Percentiles rank a stretch among this genome's conserved stretches.
These are phyloP conservation scores for Nothoprocta perdicaria DNA, from an alignment of 2,113 vertebrate species.

Conservation along the genomic window DNA sequence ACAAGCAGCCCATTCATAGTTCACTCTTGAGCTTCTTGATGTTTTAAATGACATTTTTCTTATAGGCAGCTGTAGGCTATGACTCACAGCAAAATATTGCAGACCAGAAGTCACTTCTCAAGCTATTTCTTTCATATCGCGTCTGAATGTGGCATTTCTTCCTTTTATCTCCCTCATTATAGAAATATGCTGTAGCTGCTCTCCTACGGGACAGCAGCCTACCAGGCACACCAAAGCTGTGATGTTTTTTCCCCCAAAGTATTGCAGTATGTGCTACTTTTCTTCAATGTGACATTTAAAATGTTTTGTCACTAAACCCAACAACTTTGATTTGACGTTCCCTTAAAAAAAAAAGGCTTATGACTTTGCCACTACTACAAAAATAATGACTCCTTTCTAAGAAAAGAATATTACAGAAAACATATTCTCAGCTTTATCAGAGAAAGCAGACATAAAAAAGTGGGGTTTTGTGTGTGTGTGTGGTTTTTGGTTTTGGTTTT, in stretches of 20 bases:
- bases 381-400: background rate
- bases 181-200: background rate
- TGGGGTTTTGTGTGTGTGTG: background rate
- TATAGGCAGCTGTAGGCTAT: fast-evolving
- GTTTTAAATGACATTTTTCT: background rate
- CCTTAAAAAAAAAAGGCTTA: background rate
- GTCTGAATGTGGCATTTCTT: background rate
- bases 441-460: background rate
- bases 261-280: background rate
- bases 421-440: background rate
- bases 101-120: background rate
- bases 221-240: background rate
- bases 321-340: background rate
- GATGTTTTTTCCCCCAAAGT: background rate
- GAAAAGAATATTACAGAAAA: background rate
- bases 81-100: background rate
- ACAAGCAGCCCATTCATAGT: background rate
- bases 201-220: background rate
- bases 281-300: background rate
- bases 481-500: background rate
- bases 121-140: background rate
- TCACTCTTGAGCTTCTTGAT: background rate
- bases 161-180: background rate
- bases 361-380: background rate
- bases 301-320: background rate